Conservation (phyloP, 2,113 vertebrate genomes). For the Ciconia boyciana region DNA sequence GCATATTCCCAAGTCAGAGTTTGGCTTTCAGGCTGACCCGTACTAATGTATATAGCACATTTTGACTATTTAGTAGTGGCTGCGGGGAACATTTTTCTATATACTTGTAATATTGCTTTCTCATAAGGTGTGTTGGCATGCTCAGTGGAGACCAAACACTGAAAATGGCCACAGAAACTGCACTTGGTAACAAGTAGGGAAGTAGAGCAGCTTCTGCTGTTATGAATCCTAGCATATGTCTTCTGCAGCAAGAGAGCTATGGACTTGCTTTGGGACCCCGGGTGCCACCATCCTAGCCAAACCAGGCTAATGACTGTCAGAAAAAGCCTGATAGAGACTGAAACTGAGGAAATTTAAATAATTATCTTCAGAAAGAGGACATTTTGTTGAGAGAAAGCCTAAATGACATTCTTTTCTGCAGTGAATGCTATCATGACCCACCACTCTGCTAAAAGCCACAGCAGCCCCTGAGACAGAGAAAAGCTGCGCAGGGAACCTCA, state of each 20-base stretch:
- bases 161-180: neutral
- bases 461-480: neutral
- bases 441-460: neutral
- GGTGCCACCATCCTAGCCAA: neutral
- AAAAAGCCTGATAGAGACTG: neutral
- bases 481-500: neutral
- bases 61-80: neutral
- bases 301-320: neutral
- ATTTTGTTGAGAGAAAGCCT: neutral
- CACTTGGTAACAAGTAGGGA: neutral
- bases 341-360: neutral
- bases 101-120: neutral
- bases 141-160: neutral
- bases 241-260: neutral
- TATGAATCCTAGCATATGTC: neutral
- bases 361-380: neutral
- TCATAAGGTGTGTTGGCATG: neutral
- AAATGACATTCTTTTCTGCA: neutral
- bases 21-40: neutral
- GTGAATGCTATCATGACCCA: neutral
- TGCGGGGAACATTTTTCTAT: neutral
- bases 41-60: neutral
- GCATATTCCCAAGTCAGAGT: neutral
- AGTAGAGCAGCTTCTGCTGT: neutral
- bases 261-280: neutral